Evolutionary conservation across 2,113 vertebrate species (phyloP).

Genomic region (Etheostoma cragini): DNA sequence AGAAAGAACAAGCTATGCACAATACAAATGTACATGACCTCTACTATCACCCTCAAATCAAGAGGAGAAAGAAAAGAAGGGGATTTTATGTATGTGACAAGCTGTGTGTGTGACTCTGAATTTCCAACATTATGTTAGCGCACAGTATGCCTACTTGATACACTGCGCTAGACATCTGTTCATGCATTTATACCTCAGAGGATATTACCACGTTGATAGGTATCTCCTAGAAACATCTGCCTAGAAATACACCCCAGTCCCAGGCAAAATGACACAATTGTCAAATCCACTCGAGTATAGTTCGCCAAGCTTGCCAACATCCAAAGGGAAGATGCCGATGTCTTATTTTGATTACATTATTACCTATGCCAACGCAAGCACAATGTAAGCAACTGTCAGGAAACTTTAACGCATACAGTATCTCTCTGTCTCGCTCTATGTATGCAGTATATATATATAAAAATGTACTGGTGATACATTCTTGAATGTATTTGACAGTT

Average conservation of each 20-base stretch:
- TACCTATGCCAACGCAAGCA: constrained; percentile 21
- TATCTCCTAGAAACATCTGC: constrained; percentile 70
- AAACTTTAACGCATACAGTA: neutral
- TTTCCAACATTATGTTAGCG: constrained; percentile 25
- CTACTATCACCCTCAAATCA: neutral
- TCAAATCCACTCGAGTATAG: constrained; percentile 51
- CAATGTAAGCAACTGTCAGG: constrained; percentile 30
- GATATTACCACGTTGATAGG: constrained; percentile 61
- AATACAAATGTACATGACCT: constrained; percentile 7
- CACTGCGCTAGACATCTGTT: constrained; percentile 67
- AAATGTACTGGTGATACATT: neutral
- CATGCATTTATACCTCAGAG: constrained; percentile 61
- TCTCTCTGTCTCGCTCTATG: too few species aligned
- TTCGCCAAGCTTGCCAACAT: constrained; percentile 48
- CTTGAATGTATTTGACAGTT: constrained; percentile 26
- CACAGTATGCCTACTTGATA: constrained; percentile 12
- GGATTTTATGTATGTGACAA: neutral
- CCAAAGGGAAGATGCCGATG: constrained; percentile 43
- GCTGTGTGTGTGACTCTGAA: constrained; percentile 5
- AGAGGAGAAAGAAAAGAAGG: neutral
- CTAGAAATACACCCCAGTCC: constrained; percentile 54
- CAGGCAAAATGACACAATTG: constrained; percentile 56
- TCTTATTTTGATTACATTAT: constrained; percentile 68
- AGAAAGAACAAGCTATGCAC: neutral
- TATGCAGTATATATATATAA: too few species aligned